Evolutionary conservation across 2,797 vertebrate genomes (phyloP), one percentile per base, ranked within the genome.

Genomic region (Sebastes matsubarae): DNA sequence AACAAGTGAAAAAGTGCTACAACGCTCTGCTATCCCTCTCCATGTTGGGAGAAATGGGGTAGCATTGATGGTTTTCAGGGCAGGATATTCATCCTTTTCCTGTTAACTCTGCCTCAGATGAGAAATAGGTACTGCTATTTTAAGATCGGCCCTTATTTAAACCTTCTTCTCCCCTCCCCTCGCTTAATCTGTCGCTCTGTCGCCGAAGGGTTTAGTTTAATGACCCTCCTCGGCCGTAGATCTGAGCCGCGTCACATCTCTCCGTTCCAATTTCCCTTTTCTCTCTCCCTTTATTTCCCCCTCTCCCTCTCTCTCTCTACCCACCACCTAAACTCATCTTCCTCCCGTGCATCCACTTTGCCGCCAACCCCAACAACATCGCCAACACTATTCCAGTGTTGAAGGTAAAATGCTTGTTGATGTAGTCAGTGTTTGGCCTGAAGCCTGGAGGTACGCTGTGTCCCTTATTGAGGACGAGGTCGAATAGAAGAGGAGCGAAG

Each of bases 91-190:
- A 85, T 92, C 84, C 85, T 86, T 87, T 93, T 92, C 92, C 84
- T 91, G 88, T 91, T 95, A 93, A 89, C 90, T 83, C 84, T 80
- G 93, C 90, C 87, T 89, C 89, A 50, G 91, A 95, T 93, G 94
- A 95, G 89, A 81, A 94, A 94, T 94, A 94, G 93, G 91, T 92
- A 38, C 66, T 77, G 92, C 95, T 95, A 95, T 95, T 95, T 96
- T 89, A 92, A 88, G 93, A 87, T 54, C 50, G 60, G 79, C 86
- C 88, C 87, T 93, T 91, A 95, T 95, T 94, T 93, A 93, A 94
- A 93, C 78, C 86, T 25, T 73, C 78, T 65, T 70, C 68, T 65
- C 73, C 65, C 52, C 82, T 73, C 80, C 74, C 63, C 68, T 88
- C 50, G 65, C 83, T 87, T 82, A 73, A 89, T 90, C 87, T 89